Base-by-base conservation (phyloP, 2,113 vertebrate genomes). In the Odobenus rosmarus region DNA sequence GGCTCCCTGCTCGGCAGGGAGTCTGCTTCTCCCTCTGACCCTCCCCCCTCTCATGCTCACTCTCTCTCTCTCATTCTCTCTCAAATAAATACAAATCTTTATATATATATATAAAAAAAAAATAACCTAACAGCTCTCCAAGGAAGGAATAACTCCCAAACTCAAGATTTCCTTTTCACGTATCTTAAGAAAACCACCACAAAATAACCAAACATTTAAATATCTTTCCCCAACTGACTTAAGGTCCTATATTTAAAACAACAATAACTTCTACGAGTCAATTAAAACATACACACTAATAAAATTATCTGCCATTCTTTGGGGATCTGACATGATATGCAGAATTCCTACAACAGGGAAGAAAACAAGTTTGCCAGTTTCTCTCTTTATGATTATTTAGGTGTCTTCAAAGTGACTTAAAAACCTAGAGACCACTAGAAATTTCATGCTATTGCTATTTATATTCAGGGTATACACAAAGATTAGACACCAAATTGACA, bases 321-420 rank as follows among this genome's bases (percentile, higher is more conserved):
- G 91, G 61, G 67, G 93, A 97, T 88, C 88, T 95, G 92, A 91
- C 91, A 88, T 90, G 64, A 97, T 79, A 87, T 4, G 36, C 42
- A 96, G 91, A 83, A 98, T 24, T 64, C 64, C 39, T 82, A 1
- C 77, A 97, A 97, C 9, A 64, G 4, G 0, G 31, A 95, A 89
- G 92, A 84, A 96, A 97, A 76, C 1, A 89, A 69, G 79, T 86
- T 97, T 98, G 95, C 59, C 83, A 76, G 79, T 92, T 92, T 82
- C 94, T 39, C 80, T 72, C 92, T 88, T 96, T 76, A 79, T 51
- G 62, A 77, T 91, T 42, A 76, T 94, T 98, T 79, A 92, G n/a
- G 82, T 97, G 93, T 57, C 46, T 92, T 98, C 96, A 97, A 96
- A 98, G 94, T 46, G 96, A 98, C 97, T 1, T 81, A 91, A 95